Percentiles rank a stretch among this genome's conserved stretches.
These are phyloP conservation scores for Hydra vulgaris DNA, from an alignment of 30 jellyfish, hydroid and myxozoan species.

Conservation along the genomic window DNA sequence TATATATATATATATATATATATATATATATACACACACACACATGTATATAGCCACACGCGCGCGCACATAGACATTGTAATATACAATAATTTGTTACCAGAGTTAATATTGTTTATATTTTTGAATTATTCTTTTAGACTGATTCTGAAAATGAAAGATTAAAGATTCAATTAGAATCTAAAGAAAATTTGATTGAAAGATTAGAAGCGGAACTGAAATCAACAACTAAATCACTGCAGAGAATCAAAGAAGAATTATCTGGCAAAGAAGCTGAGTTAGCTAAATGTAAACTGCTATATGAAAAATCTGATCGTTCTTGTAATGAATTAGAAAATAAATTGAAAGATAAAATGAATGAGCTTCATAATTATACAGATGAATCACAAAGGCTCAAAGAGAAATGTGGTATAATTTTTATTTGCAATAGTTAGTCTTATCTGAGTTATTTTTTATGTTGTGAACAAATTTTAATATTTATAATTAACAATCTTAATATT, in stretches of 20 bases:
- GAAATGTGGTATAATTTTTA: constrained; percentile 18
- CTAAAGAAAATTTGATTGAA: constrained; percentile 45
- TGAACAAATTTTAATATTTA: no score
- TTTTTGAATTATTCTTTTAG: no score
- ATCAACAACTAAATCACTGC: constrained; percentile 38
- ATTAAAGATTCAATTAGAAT: constrained; percentile 49
- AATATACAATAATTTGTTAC: no score
- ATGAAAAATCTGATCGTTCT: constrained; percentile 64
- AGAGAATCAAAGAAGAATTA: constrained; percentile 52
- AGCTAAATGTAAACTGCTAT: constrained; percentile 51
- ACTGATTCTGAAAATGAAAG: constrained; percentile 60
- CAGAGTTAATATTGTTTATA: no score
- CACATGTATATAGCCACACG: no score
- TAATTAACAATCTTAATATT: no score
- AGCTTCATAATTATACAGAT: constrained; percentile 4
- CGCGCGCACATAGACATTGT: no score
- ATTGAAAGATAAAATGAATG: constrained; percentile 38
- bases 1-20: no score
- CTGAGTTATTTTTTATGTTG: no score
- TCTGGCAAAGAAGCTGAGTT: constrained; percentile 82
- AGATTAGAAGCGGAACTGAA: constrained; percentile 63
- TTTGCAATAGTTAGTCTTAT: neutral
- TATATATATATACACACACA: no score
- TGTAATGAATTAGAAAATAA: constrained; percentile 57
- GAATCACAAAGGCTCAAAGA: constrained; percentile 9